These are phyloP conservation scores for Ctenodactylus gundi DNA, from an alignment of 2,113 vertebrate genomes.

Conservation along the genomic window DNA sequence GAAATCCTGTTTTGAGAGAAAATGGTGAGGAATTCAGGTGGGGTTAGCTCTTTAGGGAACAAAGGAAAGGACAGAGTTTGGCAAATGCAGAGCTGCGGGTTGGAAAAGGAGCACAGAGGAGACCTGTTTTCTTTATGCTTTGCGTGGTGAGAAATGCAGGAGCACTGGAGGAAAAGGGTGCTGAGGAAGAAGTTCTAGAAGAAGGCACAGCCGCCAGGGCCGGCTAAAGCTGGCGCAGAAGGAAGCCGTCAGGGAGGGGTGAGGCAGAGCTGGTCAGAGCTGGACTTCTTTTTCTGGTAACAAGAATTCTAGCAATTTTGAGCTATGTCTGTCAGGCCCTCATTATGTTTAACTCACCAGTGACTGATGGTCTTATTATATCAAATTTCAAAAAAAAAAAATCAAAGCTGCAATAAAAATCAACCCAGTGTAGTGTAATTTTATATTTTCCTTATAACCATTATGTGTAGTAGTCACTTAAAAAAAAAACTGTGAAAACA, in stretches of 20 bases:
- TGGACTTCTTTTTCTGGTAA: conserved; percentile 32
- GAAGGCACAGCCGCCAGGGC: background rate
- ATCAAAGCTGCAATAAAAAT: conserved; percentile 71
- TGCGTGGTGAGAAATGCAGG: background rate
- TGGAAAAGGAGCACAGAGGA: background rate
- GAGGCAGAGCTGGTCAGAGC: background rate
- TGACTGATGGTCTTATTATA: conserved; percentile 53
- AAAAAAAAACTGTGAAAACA: conserved; percentile 4
- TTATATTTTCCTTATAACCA: conserved; percentile 33
- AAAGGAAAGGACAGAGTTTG: background rate
- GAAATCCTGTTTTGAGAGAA: background rate
- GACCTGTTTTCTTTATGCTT: background rate
- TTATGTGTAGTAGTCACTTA: conserved; percentile 35
- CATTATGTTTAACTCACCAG: background rate
- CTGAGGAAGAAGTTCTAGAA: too few species aligned
- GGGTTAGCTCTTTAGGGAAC: background rate
- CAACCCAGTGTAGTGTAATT: conserved; percentile 6
- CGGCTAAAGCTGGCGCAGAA: background rate
- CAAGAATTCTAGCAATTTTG: background rate
- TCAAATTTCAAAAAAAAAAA: conserved; percentile 67
- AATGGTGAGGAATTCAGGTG: background rate
- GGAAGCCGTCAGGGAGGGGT: background rate
- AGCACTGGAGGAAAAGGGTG: background rate
- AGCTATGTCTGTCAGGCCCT: conserved; percentile 27
- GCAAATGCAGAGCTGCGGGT: background rate